Evolutionary conservation across 2,113 vertebrate species (phyloP).

Genomic region (Nipponia nippon): DNA sequence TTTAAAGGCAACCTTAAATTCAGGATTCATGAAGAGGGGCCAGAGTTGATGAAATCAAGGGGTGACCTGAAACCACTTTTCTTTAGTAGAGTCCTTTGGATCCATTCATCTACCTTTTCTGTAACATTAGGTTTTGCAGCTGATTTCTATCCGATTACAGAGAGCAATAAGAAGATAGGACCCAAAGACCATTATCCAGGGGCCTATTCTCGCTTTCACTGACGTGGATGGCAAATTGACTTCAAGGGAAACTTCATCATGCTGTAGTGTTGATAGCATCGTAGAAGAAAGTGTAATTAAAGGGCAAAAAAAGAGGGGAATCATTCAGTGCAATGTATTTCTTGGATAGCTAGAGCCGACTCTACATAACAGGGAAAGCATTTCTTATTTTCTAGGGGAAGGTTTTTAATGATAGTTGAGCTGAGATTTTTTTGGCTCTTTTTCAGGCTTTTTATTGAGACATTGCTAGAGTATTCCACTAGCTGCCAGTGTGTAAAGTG

Average conservation of each 20-base stretch:
- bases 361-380: neutral
- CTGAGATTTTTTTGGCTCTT: neutral
- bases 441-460: slow-evolving; percentile 26
- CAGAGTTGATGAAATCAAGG: neutral
- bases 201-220: neutral
- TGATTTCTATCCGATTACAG: neutral
- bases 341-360: neutral
- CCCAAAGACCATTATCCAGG: neutral
- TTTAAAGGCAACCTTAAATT: neutral
- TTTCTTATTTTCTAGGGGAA: slow-evolving; percentile 15
- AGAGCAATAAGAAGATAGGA: neutral
- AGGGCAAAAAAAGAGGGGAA: neutral
- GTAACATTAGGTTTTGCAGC: neutral
- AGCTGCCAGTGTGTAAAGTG: neutral
- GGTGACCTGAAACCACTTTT: neutral
- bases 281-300: slow-evolving; percentile 27
- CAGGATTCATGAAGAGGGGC: neutral
- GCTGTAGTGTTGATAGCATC: slow-evolving; percentile 12
- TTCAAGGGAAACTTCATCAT: slow-evolving; percentile 9
- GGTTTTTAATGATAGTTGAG: neutral
- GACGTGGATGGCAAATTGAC: neutral
- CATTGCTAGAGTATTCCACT: slow-evolving; percentile 10
- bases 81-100: neutral
- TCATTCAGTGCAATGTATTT: slow-evolving; percentile 12
- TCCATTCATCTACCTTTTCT: neutral